Evolutionary conservation across 2,888 invertebrate genomes (phyloP), one percentile per base, ranked within the genome.

Genomic region (Acronicta psi): DNA sequence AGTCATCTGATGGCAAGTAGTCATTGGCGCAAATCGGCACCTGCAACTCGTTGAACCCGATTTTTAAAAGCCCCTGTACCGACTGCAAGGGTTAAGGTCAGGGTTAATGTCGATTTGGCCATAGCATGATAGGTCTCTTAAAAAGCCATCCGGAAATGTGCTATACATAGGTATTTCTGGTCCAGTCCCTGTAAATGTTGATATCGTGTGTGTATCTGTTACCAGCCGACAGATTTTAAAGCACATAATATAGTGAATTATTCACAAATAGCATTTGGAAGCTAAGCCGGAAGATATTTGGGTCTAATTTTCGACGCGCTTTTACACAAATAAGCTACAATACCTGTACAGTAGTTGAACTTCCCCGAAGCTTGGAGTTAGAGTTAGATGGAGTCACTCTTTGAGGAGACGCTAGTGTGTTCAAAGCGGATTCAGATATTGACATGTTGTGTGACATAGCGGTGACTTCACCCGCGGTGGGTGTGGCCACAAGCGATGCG

Each of bases 391-490:
- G 94, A 60, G 87, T 94, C 73, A 88, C 94, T 58, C 86, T 90
- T 65, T 84, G 95, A 41, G 87, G 94, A 57, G 95, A 94, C 0
- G 95, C 94, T 51, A 98, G 92, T 49, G 96, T 96, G 88, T 98
- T 96, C 65, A 98, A 91, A 18, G 98, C 98, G 1, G 98, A 98
- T 90, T 98, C 98, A 2, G 98, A 98, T 71, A 97, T 98, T 5
- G 98, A 98, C 91, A 97, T 97, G 75, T 96, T 95, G 81, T 95
- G 89, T 1, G 95, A 92, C 82, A 92, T 91, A 73, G 86, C 88
- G 65, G 91, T 85, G 62, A 81, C 86, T 77, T 85, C 87, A 58
- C 83, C 82, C 6, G 87, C 82, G 0, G 91, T 88, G 68, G 94
- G 84, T 64, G 92, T 91, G 51, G 94, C 90, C 14, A 85, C 90